Evolutionary conservation across 2,888 invertebrate genomes (phyloP).

Genomic region (Drosophila prostipennis): DNA sequence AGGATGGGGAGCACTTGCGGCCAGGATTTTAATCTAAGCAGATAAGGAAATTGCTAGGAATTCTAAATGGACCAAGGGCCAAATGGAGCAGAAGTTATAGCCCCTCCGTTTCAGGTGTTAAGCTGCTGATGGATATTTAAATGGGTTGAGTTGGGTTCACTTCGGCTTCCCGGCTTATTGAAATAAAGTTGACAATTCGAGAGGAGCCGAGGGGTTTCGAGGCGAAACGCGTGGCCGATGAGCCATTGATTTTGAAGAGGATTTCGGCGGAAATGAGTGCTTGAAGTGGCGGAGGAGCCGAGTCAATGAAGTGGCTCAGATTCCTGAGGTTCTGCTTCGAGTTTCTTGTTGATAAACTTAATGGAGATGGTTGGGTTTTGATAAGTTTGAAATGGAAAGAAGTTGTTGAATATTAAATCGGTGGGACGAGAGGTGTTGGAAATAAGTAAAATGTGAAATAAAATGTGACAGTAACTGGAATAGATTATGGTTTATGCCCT

Average conservation of each 20-base stretch:
- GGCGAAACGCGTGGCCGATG: slow-evolving; percentile 20
- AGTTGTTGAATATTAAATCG: slow-evolving; percentile 19
- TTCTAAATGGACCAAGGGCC: slow-evolving; percentile 59
- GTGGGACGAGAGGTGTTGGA: not conserved
- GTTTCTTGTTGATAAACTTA: slow-evolving; percentile 22
- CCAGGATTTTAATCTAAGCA: slow-evolving; percentile 71
- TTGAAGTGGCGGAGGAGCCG: slow-evolving; percentile 16
- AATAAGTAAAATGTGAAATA: not conserved
- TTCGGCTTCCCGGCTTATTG: slow-evolving; percentile 30
- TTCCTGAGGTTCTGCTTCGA: slow-evolving; percentile 7
- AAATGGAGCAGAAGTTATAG: slow-evolving; percentile 72
- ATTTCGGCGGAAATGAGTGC: slow-evolving; percentile 34
- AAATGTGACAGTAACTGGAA: no score
- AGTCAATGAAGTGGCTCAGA: slow-evolving; percentile 25
- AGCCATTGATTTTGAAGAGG: slow-evolving; percentile 29
- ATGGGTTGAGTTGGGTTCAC: slow-evolving; percentile 37
- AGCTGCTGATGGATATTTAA: slow-evolving; percentile 66
- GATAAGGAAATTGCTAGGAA: slow-evolving; percentile 78
- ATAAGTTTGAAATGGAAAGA: slow-evolving; percentile 3
- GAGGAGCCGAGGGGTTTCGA: not conserved
- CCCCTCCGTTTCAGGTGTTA: slow-evolving; percentile 55
- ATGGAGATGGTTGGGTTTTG: slow-evolving; percentile 15
- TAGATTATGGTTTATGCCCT: not conserved
- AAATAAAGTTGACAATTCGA: slow-evolving; percentile 61
- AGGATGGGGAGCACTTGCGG: slow-evolving; percentile 53